Evolutionary conservation across 2,888 invertebrate genomes (phyloP).

Genomic region (Baronia brevicornis): DNA sequence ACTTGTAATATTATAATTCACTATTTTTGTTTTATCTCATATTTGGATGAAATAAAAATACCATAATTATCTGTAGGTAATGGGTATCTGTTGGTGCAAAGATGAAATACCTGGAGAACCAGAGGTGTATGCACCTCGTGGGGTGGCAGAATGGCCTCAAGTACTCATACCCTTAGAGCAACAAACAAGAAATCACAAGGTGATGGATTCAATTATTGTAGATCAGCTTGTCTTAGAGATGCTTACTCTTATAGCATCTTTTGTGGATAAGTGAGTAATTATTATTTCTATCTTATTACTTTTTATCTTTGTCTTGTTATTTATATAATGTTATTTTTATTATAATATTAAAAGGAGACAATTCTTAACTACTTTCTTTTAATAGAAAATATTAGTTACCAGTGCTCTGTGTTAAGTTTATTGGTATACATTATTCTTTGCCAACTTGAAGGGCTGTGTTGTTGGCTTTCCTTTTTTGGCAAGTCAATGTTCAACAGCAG

Average conservation of each 20-base stretch:
- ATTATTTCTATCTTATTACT: too few species aligned
- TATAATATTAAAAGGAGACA: too few species aligned
- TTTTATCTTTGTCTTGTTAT: too few species aligned
- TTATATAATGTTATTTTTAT: too few species aligned
- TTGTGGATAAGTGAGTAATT: conserved; percentile 83
- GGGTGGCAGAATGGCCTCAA: conserved; percentile 24
- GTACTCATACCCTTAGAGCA: conserved; percentile 26
- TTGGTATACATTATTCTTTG: too few species aligned
- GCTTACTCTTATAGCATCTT: conserved; percentile 84
- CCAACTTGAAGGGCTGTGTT: too few species aligned
- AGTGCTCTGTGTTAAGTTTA: too few species aligned
- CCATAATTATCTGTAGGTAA: conserved; percentile 47
- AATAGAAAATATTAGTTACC: too few species aligned
- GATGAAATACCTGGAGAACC: conserved; percentile 72
- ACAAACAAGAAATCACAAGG: conserved; percentile 25
- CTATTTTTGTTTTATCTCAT: not conserved
- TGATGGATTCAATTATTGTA: conserved; percentile 63
- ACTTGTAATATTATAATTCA: not conserved
- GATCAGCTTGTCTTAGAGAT: conserved; percentile 88
- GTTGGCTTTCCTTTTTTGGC: too few species aligned
- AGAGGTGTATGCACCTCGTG: conserved; percentile 53
- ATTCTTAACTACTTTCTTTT: too few species aligned
- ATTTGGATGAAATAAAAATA: not conserved
- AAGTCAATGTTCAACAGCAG: too few species aligned
- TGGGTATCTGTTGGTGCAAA: conserved; percentile 88